Percentiles rank a stretch among this genome's conserved stretches.
Conservation (phyloP, 37 sponge, comb jelly and placozoan genomes). For the Crambe crambe region DNA sequence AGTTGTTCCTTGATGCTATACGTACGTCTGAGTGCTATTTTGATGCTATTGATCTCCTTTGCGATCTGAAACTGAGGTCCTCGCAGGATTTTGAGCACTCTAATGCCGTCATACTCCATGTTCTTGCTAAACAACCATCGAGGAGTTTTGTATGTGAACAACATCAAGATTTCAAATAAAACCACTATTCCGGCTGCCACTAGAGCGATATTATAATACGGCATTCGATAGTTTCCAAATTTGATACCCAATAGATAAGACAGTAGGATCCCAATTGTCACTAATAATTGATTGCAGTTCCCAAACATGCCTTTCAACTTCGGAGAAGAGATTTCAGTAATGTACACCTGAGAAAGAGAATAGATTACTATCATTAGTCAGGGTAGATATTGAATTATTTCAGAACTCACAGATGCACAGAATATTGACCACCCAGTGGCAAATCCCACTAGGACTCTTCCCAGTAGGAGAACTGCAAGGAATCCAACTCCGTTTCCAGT, state of each 20-base stretch:
- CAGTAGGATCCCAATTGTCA: background rate
- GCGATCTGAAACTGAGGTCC: slow-evolving; percentile 35
- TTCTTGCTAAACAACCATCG: slow-evolving; percentile 54
- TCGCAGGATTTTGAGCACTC: slow-evolving; percentile 47
- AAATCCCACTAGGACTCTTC: slow-evolving; percentile 56
- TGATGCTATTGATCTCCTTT: slow-evolving; percentile 42
- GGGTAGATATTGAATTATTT: background rate
- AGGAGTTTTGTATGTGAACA: slow-evolving; percentile 77
- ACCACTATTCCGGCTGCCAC: slow-evolving; percentile 46
- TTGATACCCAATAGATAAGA: background rate
- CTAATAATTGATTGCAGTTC: background rate
- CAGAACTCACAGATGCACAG: slow-evolving; percentile 64
- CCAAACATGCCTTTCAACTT: slow-evolving; percentile 47
- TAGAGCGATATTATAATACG: slow-evolving; percentile 44
- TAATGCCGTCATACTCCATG: background rate
- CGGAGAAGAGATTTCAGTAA: background rate
- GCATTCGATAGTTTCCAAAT: background rate
- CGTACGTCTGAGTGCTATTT: background rate
- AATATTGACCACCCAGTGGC: background rate
- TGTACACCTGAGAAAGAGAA: background rate
- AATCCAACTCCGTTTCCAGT: background rate
- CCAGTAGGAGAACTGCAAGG: slow-evolving; percentile 1
- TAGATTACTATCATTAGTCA: background rate
- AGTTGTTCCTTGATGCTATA: slow-evolving; percentile 15
- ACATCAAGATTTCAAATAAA: slow-evolving; percentile 52